These are phyloP conservation scores for Nephrocerus scutellatus DNA, from an alignment of 2,888 invertebrate genomes.

Conservation along the genomic window DNA sequence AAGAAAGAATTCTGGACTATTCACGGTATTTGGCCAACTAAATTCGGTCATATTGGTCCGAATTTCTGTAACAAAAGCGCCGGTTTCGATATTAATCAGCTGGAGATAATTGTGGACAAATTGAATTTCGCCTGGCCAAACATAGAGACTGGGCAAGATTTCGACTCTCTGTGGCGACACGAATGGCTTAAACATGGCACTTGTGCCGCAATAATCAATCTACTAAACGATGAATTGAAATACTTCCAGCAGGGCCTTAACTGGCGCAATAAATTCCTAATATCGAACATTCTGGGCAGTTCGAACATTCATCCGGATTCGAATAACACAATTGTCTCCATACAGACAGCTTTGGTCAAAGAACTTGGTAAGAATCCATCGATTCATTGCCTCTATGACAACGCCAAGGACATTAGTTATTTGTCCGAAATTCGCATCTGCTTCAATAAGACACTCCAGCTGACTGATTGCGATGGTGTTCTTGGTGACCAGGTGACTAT, in stretches of 20 bases:
- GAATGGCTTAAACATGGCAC: constrained; percentile 82
- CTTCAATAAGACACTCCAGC: constrained; percentile 58
- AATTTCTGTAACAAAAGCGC: constrained; percentile 63
- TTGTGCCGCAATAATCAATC: constrained; percentile 57
- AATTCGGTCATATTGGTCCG: constrained; percentile 60
- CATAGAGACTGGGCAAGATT: constrained; percentile 49
- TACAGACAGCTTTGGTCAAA: constrained; percentile 52
- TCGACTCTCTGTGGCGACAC: constrained; percentile 64
- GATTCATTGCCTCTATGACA: constrained; percentile 59
- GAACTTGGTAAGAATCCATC: constrained; percentile 54
- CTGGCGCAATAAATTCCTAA: constrained; percentile 56
- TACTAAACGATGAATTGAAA: constrained; percentile 56
- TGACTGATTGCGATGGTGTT: constrained; percentile 61
- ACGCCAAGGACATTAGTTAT: constrained; percentile 52
- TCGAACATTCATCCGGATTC: constrained; percentile 54
- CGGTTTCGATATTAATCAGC: constrained; percentile 56
- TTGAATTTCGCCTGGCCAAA: constrained; percentile 65
- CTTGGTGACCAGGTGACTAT: constrained; percentile 33
- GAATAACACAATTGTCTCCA: constrained; percentile 48
- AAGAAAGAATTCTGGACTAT: constrained; percentile 64
- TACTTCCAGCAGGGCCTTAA: constrained; percentile 62
- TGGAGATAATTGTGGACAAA: constrained; percentile 54
- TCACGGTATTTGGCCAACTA: constrained; percentile 80
- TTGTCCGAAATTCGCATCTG: constrained; percentile 69
- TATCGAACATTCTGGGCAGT: constrained; percentile 54